Percentiles rank a stretch among this genome's conserved stretches.
These are phyloP conservation scores for Artemia sinica DNA, from an alignment of 2,888 invertebrate species.

Conservation along the genomic window DNA sequence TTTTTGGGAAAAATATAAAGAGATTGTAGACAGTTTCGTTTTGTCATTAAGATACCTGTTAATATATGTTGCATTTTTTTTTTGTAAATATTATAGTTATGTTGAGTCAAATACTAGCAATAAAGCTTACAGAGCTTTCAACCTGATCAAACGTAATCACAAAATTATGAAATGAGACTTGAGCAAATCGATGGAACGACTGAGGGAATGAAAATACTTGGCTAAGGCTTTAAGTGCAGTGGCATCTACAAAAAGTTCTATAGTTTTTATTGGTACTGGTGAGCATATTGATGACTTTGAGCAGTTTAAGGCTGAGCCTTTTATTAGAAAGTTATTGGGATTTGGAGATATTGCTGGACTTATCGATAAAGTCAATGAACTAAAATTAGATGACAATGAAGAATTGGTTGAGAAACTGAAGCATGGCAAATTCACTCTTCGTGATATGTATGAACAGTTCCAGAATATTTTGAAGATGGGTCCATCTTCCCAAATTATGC, in stretches of 20 bases:
- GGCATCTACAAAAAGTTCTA: conserved; percentile 93
- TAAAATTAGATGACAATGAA: conserved; percentile 92
- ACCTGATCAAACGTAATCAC: no score
- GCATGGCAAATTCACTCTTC: conserved; percentile 92
- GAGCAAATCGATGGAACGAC: no score
- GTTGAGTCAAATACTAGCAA: no score
- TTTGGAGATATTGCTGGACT: conserved; percentile 98
- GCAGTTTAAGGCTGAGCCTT: conserved; percentile 95
- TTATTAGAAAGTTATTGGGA: conserved; percentile 89
- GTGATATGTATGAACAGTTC: conserved; percentile 99
- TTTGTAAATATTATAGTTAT: no score
- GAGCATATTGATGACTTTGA: conserved; percentile 99
- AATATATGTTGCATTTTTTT: no score
- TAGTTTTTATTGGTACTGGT: conserved; percentile 97
- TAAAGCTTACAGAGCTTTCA: no score
- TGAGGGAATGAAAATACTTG: no score
- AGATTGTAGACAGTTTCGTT: no score
- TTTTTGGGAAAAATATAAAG: no score
- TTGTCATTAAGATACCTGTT: no score
- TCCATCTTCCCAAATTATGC: conserved; percentile 98
- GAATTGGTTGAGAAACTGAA: conserved; percentile 94
- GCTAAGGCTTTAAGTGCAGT: conserved; percentile 99
- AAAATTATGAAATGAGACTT: no score
- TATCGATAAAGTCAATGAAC: conserved; percentile 83
- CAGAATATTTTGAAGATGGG: conserved; percentile 99